These are phyloP conservation scores for Rachycentron canadum DNA, from an alignment of 2,797 vertebrate genomes.

Conservation along the genomic window DNA sequence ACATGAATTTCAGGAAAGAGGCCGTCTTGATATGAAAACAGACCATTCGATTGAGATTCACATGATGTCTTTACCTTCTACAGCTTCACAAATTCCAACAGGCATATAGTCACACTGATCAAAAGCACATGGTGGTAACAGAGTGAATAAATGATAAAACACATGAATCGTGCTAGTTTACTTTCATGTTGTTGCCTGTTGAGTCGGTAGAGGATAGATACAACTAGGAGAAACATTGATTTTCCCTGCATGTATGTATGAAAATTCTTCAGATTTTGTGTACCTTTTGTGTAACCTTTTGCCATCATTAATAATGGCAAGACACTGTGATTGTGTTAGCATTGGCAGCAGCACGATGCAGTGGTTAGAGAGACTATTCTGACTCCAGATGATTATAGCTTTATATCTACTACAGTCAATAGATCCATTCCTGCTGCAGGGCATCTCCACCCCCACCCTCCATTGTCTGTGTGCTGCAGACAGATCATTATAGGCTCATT, in stretches of 20 bases:
- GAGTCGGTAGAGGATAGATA: constrained; percentile 22
- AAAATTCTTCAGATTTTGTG: constrained; percentile 44
- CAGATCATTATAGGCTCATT: constrained; percentile 1
- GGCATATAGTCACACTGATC: not conserved
- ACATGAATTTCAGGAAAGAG: not conserved
- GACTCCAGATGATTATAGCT: constrained; percentile 31
- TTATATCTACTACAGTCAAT: constrained; percentile 36
- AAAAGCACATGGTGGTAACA: not conserved
- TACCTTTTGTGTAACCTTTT: constrained; percentile 44
- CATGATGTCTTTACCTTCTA: not conserved
- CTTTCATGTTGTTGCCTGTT: constrained; percentile 11
- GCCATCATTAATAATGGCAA: constrained; percentile 47
- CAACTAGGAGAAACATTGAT: constrained; percentile 39
- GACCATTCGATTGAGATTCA: not conserved
- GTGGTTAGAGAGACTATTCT: constrained; percentile 7
- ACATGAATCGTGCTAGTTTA: not conserved
- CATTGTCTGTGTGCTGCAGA: constrained; percentile 28
- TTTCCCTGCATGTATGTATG: not conserved
- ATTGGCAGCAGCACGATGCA: constrained; percentile 41
- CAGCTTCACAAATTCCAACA: not conserved
- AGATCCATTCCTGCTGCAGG: constrained; percentile 11
- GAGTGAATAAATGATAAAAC: not conserved
- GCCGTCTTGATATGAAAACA: not conserved
- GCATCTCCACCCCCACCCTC: not conserved
- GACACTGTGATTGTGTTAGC: constrained; percentile 34